A percentile compares a stretch with the other conserved stretches of the same genome.
phyloP scores from a whole-genome alignment of 2,113 vertebrate species.

The Silurus glanis region DNA sequence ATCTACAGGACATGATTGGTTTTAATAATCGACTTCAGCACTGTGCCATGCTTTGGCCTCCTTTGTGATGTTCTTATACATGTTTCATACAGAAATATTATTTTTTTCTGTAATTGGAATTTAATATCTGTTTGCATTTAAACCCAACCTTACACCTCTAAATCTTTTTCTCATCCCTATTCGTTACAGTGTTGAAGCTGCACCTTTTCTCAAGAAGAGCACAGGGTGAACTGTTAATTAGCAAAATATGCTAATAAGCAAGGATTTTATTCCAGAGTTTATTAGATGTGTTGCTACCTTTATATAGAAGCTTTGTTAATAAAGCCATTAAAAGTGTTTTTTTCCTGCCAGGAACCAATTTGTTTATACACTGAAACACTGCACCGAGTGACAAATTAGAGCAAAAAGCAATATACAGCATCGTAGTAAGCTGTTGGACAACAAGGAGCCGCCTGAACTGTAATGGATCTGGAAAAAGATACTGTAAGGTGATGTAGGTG shows the following conservation, averaged over 20 bases:
- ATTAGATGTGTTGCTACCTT: background rate
- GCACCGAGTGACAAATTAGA: background rate
- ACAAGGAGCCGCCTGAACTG: background rate
- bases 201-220: background rate
- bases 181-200: background rate
- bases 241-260: conserved; percentile 10
- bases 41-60: no score
- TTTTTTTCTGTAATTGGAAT: no score
- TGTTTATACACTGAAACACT: background rate
- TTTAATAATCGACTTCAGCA: no score
- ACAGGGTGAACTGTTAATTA: background rate
- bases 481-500: background rate
- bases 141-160: background rate
- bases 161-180: background rate
- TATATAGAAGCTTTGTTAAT: conserved; percentile 8
- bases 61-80: no score
- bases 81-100: no score
- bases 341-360: background rate
- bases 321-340: background rate
- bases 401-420: background rate
- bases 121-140: no score
- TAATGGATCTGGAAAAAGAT: background rate
- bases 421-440: background rate
- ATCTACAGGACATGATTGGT: no score
- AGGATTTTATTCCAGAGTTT: background rate